Percentiles rank a stretch among this genome's conserved stretches.
These are phyloP conservation scores for Rattus rattus DNA, from an alignment of 2,113 vertebrate species.

Conservation along the genomic window DNA sequence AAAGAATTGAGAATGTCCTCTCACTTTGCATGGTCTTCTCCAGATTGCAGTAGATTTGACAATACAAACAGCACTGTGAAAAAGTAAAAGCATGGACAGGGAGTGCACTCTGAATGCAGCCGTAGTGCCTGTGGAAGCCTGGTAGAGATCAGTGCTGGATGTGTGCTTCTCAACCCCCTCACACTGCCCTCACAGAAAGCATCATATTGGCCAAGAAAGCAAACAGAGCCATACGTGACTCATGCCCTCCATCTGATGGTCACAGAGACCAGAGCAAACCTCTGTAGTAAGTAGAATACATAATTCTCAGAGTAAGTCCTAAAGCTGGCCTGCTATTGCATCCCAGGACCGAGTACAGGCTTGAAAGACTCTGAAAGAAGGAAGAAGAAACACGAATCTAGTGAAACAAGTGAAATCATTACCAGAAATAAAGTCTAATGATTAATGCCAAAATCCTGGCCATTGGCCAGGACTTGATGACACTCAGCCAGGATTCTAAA, in stretches of 20 bases:
- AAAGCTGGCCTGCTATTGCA: not conserved
- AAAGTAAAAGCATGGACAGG: not conserved
- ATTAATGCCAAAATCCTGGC: not conserved
- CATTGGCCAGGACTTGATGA: not conserved
- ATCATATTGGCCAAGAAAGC: not conserved
- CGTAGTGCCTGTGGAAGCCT: not conserved
- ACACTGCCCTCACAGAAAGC: not conserved
- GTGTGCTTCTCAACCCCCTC: not conserved
- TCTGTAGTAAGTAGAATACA: not conserved
- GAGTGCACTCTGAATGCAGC: not conserved
- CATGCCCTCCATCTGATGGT: not conserved
- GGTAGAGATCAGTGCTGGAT: not conserved
- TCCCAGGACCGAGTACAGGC: not conserved
- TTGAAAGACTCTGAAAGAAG: not conserved
- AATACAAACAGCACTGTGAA: not conserved
- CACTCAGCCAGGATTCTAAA: not conserved
- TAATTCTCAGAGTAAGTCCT: not conserved
- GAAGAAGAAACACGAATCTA: not conserved
- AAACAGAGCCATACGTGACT: not conserved
- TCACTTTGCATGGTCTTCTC: not conserved
- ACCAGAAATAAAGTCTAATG: not conserved
- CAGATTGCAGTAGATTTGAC: not conserved
- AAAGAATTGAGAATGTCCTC: constrained; percentile 31
- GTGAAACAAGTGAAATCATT: not conserved
- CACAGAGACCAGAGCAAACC: not conserved